Conservation (phyloP, 2,888 invertebrate species). For the Heliconius cydno region DNA sequence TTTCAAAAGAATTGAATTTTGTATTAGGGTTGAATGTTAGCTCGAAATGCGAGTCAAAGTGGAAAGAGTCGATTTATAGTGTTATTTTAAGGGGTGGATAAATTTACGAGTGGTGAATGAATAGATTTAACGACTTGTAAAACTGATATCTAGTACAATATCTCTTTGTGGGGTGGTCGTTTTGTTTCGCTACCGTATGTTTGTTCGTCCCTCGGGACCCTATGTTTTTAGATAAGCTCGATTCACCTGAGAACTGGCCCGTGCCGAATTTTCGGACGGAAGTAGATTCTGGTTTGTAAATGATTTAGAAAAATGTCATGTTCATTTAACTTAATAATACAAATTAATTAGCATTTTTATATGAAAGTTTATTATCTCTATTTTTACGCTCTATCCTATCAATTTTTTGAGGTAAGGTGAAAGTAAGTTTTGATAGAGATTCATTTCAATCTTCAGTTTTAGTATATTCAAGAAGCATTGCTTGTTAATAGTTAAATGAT, state of each 20-base stretch:
- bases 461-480: too few species aligned
- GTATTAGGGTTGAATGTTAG: constrained; percentile 9
- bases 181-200: constrained; percentile 36
- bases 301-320: background rate
- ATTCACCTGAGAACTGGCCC: constrained; percentile 19
- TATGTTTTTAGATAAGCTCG: constrained; percentile 23
- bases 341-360: background rate
- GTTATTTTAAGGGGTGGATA: constrained; percentile 25
- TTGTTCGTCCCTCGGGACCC: constrained; percentile 24
- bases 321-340: background rate
- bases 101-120: constrained; percentile 56
- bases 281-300: background rate
- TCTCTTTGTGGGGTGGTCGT: constrained; percentile 50
- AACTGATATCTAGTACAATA: constrained; percentile 55
- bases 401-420: background rate
- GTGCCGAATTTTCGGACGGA: background rate
- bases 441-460: too few species aligned
- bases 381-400: background rate
- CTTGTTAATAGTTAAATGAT: too few species aligned
- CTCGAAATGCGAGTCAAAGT: constrained; percentile 47
- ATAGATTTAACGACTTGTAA: constrained; percentile 69
- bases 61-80: constrained; percentile 51
- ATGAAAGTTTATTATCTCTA: background rate
- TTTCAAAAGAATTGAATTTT: constrained; percentile 4
- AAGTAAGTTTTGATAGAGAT: too few species aligned